phyloP scores from a whole-genome alignment of 2,797 vertebrate species.

The Trachops cirrhosus region DNA sequence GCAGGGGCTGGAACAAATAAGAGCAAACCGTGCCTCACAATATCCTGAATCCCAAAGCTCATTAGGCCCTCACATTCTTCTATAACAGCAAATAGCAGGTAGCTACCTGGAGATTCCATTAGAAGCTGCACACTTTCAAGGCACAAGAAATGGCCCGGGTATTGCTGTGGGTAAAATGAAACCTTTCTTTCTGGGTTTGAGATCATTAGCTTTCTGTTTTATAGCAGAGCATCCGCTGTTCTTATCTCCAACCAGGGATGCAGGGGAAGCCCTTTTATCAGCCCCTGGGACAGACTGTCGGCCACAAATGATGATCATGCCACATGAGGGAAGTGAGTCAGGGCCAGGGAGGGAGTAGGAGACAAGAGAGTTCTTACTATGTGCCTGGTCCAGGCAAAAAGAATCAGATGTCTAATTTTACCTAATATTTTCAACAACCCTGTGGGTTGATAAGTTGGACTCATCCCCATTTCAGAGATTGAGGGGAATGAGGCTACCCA shows the following conservation, averaged over 20 bases:
- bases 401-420: neutral
- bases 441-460: neutral
- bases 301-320: neutral
- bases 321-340: neutral
- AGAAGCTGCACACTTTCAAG: neutral
- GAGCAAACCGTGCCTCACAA: neutral
- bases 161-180: conserved; percentile 22
- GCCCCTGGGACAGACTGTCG: neutral
- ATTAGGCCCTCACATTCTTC: conserved; percentile 33
- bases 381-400: neutral
- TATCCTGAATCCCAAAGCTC: neutral
- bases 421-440: neutral
- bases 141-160: neutral
- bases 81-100: neutral
- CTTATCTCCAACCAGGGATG: conserved; percentile 17
- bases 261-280: neutral
- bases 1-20: neutral
- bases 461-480: neutral
- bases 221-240: neutral
- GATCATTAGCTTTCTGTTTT: conserved; percentile 31
- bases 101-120: conserved; percentile 34
- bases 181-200: conserved; percentile 41
- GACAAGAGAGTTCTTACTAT: neutral
- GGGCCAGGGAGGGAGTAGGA: neutral
- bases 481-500: neutral